phyloP scores from a whole-genome alignment of 2,797 vertebrate genomes.

The Xenopus petersii region DNA sequence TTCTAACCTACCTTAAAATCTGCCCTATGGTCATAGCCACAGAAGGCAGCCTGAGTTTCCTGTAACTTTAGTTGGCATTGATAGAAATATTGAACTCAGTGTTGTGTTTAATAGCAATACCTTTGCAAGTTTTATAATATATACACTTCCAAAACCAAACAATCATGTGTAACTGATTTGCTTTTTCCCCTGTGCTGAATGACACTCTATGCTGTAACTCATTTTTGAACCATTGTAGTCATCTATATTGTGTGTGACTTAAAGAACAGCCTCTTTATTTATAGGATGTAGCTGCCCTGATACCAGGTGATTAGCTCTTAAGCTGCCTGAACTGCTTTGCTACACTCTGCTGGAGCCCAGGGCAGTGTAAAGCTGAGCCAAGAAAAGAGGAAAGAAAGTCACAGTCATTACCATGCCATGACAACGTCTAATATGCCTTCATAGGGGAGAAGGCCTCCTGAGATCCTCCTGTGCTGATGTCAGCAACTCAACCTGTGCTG shows the following conservation, averaged over 20 bases:
- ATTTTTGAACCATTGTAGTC: neutral
- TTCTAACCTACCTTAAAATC: no score
- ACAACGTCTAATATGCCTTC: neutral
- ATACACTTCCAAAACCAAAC: no score
- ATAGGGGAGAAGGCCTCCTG: constrained; percentile 8
- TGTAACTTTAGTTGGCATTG: no score
- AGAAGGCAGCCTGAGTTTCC: no score
- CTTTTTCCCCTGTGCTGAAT: constrained; percentile 1
- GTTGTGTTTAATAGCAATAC: no score
- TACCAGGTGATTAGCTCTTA: neutral
- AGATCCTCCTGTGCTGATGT: neutral
- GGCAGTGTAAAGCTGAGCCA: constrained; percentile 10
- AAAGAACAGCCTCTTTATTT: neutral
- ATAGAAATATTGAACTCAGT: no score
- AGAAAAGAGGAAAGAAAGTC: neutral
- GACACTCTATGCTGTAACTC: no score
- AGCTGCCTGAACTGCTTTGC: neutral
- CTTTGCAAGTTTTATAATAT: no score
- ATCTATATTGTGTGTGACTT: neutral
- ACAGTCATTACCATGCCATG: constrained; percentile 16
- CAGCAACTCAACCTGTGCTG: neutral
- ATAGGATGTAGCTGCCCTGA: neutral
- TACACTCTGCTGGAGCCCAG: constrained; percentile 5
- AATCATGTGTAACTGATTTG: neutral
- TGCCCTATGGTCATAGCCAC: no score